Conservation (phyloP, 2,797 vertebrate genomes). For the Phylloscopus collybita region DNA sequence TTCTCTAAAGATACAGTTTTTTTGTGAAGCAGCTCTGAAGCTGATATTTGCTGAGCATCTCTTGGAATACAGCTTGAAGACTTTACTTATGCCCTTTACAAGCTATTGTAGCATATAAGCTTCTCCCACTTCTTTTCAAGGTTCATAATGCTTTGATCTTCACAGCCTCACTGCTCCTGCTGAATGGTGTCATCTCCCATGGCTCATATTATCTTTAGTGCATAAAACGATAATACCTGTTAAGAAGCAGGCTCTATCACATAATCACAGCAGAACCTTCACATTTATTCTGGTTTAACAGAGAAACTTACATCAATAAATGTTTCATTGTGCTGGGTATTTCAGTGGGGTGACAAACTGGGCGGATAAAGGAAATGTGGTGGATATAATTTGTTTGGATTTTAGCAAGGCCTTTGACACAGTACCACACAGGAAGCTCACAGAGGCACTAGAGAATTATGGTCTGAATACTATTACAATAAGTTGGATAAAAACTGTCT, state of each 20-base stretch:
- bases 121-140: conserved; percentile 46
- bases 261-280: conserved; percentile 68
- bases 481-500: conserved; percentile 56
- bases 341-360: conserved; percentile 60
- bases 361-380: conserved; percentile 63
- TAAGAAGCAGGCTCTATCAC: conserved; percentile 65
- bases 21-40: conserved; percentile 22
- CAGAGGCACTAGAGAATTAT: conserved; percentile 53
- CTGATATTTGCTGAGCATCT: conserved; percentile 25
- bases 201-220: conserved; percentile 73
- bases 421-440: conserved; percentile 64
- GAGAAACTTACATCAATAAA: conserved; percentile 66
- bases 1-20: conserved; percentile 44
- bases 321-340: conserved; percentile 60
- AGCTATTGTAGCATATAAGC: conserved; percentile 34
- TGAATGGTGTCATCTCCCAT: conserved; percentile 73
- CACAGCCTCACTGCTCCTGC: conserved; percentile 33
- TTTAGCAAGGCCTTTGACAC: conserved; percentile 68
- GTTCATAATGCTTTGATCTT: conserved; percentile 63
- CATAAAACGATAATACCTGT: conserved; percentile 72
- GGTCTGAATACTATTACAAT: conserved; percentile 25
- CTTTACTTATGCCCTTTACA: conserved; percentile 28
- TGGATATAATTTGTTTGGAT: conserved; percentile 73
- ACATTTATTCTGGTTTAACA: conserved; percentile 64
- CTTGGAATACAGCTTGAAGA: conserved; percentile 49